Base-by-base conservation (phyloP, 2,888 invertebrate genomes). In the Junonia oenone region DNA sequence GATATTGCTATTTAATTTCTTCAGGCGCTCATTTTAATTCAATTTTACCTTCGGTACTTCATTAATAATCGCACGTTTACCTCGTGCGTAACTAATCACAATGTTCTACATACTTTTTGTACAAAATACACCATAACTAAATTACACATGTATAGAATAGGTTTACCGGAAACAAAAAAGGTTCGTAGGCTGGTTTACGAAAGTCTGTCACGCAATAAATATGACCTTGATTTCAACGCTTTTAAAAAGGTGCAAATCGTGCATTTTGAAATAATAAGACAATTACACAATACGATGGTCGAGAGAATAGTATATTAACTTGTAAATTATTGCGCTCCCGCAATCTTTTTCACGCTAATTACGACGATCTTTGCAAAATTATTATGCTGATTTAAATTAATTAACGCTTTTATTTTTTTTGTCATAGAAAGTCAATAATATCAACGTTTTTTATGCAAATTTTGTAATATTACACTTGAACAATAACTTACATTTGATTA, bases 261-360 rank as follows among this genome's bases (percentile, higher is more conserved):
- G 54, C 43, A 31, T 50, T 37, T 31, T 27, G 40, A 51, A 56
- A 47, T 51, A 50, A 54, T 47, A 27, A 33, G 31, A 35, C 19
- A 37, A 4, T 59, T 59, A 45, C 58, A 52, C 55, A 59, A 55
- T 29, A 26, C n/a, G 8, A 48, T 43, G 35, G 22, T 19, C 17
- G 33, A 26, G 31, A 43, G 48, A 55, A 51, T 29, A 27, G 11
- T 35, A 19, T 51, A 38, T 17, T 49, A 35, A n/a, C 43, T 54
- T 40, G 31, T 9, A 31, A 51, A 51, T 33, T 45, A 50, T 50
- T 55, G 11, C 26, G 19, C 14, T 33, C 13, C 6, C n/a, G 26
- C 43, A 26, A 26, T 43, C 6, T n/a, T 13, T 26, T 26, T 22
- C 22, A 43, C 13, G 26, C 22, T 26, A 26, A 26, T 43, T 43